A percentile compares a stretch with the other conserved stretches of the same genome.
Conservation (phyloP, 2,113 vertebrate genomes). For the Sinocyclocheilus maitianheensis region DNA sequence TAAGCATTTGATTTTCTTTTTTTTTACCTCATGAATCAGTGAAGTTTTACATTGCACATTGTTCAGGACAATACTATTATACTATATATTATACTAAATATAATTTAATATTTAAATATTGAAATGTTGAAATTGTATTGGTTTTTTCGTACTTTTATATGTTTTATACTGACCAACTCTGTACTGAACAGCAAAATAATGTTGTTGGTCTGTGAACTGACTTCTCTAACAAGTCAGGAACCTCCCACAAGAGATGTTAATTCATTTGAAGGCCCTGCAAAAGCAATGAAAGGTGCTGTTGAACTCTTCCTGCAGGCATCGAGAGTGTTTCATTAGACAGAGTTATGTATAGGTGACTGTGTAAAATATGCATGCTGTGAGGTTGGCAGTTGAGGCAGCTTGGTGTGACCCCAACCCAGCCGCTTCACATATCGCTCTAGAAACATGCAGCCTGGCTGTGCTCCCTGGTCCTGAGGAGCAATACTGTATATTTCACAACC, state of each 20-base stretch:
- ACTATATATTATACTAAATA: background rate
- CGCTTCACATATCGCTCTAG: background rate
- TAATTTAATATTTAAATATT: background rate
- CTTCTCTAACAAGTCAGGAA: background rate
- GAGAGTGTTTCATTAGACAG: constrained; percentile 25
- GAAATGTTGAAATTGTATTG: background rate
- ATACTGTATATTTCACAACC: constrained; percentile 39
- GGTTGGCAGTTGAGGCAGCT: background rate
- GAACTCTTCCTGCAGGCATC: background rate
- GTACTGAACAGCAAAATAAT: background rate
- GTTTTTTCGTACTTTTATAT: background rate
- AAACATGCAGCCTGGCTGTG: background rate
- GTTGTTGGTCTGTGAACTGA: background rate
- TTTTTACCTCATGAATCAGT: no score
- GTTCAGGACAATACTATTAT: background rate
- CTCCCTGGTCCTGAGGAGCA: constrained; percentile 5
- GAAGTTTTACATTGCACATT: background rate
- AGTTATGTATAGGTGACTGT: background rate
- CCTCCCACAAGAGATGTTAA: background rate
- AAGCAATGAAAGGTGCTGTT: background rate
- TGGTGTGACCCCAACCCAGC: constrained; percentile 1
- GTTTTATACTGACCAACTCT: background rate
- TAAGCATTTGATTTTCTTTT: no score
- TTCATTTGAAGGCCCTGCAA: constrained; percentile 1
- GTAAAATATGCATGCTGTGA: constrained; percentile 16